phyloP scores from a whole-genome alignment of 2,888 invertebrate species.

The Lapara coniferarum region DNA sequence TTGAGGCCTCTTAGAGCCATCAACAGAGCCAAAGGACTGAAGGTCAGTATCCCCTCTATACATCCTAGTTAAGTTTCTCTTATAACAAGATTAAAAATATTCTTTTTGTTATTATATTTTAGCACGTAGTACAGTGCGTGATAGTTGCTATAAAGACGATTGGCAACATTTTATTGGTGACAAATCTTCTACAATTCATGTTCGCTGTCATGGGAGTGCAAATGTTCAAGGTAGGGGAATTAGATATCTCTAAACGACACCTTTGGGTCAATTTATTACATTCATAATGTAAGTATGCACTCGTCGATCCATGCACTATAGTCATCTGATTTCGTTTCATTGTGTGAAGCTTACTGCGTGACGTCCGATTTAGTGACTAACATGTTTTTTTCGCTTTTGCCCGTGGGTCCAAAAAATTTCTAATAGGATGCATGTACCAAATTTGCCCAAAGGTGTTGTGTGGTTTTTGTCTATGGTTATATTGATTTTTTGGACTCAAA shows the following conservation, averaged over 20 bases:
- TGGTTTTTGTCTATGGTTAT: slow-evolving; percentile 46
- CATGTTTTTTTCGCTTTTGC: slow-evolving; percentile 56
- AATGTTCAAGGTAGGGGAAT: slow-evolving; percentile 97
- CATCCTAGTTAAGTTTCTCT: slow-evolving; percentile 1
- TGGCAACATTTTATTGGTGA: slow-evolving; percentile 99
- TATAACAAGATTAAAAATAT: slow-evolving; percentile 25
- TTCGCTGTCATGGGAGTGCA: slow-evolving; percentile 99
- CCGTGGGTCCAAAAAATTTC: slow-evolving; percentile 79
- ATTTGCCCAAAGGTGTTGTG: slow-evolving; percentile 81
- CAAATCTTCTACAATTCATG: slow-evolving; percentile 99
- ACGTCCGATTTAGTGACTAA: slow-evolving; percentile 55
- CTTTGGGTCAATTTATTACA: slow-evolving; percentile 71
- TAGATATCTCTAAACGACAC: slow-evolving; percentile 58
- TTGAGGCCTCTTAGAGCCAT: slow-evolving; percentile 98
- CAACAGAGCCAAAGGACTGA: slow-evolving; percentile 99
- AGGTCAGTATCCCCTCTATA: slow-evolving; percentile 87
- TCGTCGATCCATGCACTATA: slow-evolving; percentile 37
- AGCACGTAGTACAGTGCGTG: slow-evolving; percentile 99
- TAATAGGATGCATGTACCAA: slow-evolving; percentile 51
- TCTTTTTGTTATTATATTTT: slow-evolving; percentile 64
- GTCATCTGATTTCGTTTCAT: slow-evolving; percentile 66
- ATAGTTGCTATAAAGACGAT: slow-evolving; percentile 99
- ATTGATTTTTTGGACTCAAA: slow-evolving; percentile 78
- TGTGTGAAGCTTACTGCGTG: slow-evolving; percentile 67
- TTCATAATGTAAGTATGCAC: slow-evolving; percentile 62